phyloP scores from a whole-genome alignment of 2,113 vertebrate species.

The Chlorocebus sabaeus region DNA sequence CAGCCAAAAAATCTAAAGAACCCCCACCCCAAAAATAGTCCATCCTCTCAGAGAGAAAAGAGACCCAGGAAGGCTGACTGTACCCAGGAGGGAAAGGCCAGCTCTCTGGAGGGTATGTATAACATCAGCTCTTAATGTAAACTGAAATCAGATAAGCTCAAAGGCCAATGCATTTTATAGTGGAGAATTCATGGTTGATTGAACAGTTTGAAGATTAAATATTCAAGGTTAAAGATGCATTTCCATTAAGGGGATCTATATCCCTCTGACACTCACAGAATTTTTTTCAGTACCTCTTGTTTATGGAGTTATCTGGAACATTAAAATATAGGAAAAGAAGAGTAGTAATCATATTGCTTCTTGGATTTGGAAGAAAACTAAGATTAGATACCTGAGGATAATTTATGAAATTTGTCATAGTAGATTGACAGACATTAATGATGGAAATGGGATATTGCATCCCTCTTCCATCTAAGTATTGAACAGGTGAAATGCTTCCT shows the following conservation, averaged over 20 bases:
- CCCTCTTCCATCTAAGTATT: neutral
- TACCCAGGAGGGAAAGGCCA: neutral
- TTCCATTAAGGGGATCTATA: conserved; percentile 28
- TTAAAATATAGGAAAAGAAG: neutral
- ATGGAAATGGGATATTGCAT: neutral
- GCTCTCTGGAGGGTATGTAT: neutral
- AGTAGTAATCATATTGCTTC: neutral
- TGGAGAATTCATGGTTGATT: neutral
- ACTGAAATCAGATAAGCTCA: neutral
- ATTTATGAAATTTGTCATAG: neutral
- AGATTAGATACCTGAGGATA: neutral
- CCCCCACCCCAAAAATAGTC: neutral
- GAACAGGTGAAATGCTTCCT: neutral
- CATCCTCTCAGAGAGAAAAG: neutral
- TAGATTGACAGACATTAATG: neutral
- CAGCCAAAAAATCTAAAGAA: neutral
- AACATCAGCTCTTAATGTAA: neutral
- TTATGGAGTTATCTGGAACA: neutral
- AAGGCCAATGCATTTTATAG: neutral
- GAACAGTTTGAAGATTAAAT: conserved; percentile 1
- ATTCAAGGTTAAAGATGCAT: conserved; percentile 45
- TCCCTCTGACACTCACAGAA: neutral
- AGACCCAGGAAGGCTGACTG: neutral
- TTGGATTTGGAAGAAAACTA: neutral
- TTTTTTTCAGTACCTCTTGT: neutral